A percentile compares a stretch with the other conserved stretches of the same genome.
phyloP scores from a whole-genome alignment of 2,113 vertebrate species.

The Halichoerus grypus region DNA sequence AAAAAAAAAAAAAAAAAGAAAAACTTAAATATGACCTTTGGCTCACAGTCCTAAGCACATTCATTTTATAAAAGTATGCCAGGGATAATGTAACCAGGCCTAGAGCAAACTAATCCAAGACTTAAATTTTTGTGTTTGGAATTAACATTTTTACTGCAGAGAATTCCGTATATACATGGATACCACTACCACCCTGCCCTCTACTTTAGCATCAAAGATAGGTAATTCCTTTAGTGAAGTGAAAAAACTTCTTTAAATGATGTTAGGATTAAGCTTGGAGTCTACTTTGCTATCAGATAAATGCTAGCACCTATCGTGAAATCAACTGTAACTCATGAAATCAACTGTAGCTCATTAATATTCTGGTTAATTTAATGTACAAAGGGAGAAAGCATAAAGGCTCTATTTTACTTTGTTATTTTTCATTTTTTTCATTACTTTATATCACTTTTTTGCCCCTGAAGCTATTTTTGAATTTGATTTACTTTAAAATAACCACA shows the following conservation, averaged over 20 bases:
- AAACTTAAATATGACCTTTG: slow-evolving; percentile 12
- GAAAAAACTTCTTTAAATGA: not conserved
- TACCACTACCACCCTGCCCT: not conserved
- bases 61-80: not conserved
- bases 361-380: not conserved
- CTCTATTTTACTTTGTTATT: not conserved
- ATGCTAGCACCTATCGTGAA: not conserved
- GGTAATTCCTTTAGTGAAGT: not conserved
- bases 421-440: not conserved
- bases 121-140: slow-evolving; percentile 28
- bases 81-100: not conserved
- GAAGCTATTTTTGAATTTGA: not conserved
- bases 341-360: not conserved
- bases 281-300: not conserved
- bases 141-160: not conserved
- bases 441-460: not conserved
- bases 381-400: not conserved
- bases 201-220: not conserved
- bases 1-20: too few species aligned
- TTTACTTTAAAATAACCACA: not conserved
- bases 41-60: not conserved
- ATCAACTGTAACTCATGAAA: not conserved
- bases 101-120: not conserved
- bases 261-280: not conserved
- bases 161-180: not conserved